Base-by-base conservation (phyloP, 2,888 invertebrate genomes). In the Standfussiana lucernea region DNA sequence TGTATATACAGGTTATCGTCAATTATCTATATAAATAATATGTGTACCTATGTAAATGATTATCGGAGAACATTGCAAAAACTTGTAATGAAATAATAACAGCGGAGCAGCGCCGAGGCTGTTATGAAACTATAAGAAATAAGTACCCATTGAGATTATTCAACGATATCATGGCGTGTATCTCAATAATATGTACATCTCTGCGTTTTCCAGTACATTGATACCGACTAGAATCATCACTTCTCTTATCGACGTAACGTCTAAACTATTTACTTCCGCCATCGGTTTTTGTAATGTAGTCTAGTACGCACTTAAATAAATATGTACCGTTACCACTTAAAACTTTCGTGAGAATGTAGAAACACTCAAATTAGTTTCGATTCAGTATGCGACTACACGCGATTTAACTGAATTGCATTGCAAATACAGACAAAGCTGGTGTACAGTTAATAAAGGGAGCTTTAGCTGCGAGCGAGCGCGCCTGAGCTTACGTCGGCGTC, bases 201-300 rank as follows among this genome's bases (percentile, higher is more conserved):
- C 69, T 47, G 50, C 40, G 53, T 75, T 75, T 83, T 84, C 80
- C 77, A 85, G 82, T 67, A 72, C 85, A 64, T 72, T 67, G 70
- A 59, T 78, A 68, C 50, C 79, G 85, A 80, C 83, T 87, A 85
- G 86, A 88, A 91, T 90, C 90, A 89, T 90, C 89, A 88, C 88
- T 91, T 88, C 90, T 92, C 90, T 90, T 90, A 89, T 89, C 90
- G 91, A 86, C 87, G 88, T 90, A 89, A 90, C 89, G 88, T 91
- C 89, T 89, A 90, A 92, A 92, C 89, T 90, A 92, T 90, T 88
- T 84, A 79, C 87, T 91, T 91, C 91, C 91, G 92, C 89, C 90
- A 91, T 89, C 88, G 89, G 91, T 91, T 91, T 90, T 89, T 89
- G 90, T 89, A 84, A 88, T 86, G 84, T 88, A 86, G 87, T 89